A percentile compares a stretch with the other conserved stretches of the same genome.
These are phyloP conservation scores for Erebia ligea DNA, from an alignment of 2,888 invertebrate species.

Conservation along the genomic window DNA sequence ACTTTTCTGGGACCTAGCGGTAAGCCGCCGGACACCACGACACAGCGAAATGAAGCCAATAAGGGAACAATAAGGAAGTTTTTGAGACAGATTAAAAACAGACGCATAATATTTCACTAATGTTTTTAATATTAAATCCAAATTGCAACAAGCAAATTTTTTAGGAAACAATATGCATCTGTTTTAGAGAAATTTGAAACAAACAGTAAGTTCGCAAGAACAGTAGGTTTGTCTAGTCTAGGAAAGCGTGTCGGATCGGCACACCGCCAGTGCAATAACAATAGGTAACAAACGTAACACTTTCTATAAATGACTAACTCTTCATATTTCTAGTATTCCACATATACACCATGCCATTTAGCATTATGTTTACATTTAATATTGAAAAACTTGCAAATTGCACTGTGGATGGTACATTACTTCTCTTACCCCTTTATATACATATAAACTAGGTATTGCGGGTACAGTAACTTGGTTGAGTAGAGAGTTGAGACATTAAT, in stretches of 20 bases:
- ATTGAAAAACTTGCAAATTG: slow-evolving; percentile 41
- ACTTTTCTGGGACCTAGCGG: slow-evolving; percentile 40
- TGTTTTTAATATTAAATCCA: not conserved
- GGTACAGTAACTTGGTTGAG: too few relatives aligned
- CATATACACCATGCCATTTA: slow-evolving; percentile 76
- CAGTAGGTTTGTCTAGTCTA: slow-evolving; percentile 42
- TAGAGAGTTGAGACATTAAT: too few relatives aligned
- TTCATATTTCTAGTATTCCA: slow-evolving; percentile 49
- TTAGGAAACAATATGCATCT: slow-evolving; percentile 26
- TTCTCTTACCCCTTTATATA: not conserved
- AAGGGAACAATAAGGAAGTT: slow-evolving; percentile 24
- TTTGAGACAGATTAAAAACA: slow-evolving; percentile 26
- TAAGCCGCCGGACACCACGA: slow-evolving; percentile 45
- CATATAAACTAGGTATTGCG: too few relatives aligned
- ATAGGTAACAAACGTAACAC: slow-evolving; percentile 34
- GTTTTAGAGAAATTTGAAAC: slow-evolving; percentile 30
- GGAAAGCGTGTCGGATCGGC: slow-evolving; percentile 46
- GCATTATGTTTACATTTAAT: slow-evolving; percentile 38
- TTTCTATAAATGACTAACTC: slow-evolving; percentile 36
- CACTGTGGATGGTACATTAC: slow-evolving; percentile 37
- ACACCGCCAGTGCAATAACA: slow-evolving; percentile 46
- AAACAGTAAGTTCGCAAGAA: slow-evolving; percentile 37
- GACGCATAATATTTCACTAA: slow-evolving; percentile 23
- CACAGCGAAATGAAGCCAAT: slow-evolving; percentile 40
- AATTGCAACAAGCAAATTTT: not conserved